These are phyloP conservation scores for Telmatherina bonti DNA, from an alignment of 2,797 vertebrate species.

Conservation along the genomic window DNA sequence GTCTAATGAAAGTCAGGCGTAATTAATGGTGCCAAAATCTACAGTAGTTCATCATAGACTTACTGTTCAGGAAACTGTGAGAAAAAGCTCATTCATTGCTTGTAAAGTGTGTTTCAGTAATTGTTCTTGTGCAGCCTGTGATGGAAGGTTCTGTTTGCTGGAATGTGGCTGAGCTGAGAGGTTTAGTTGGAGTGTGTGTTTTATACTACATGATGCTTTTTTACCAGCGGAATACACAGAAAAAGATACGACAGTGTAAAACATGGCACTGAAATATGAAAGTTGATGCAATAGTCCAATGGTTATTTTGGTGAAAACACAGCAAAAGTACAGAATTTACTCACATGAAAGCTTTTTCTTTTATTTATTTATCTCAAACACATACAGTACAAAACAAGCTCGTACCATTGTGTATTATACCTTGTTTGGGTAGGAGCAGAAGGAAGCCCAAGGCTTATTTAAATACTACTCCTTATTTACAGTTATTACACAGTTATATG, in stretches of 20 bases:
- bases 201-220: not conserved
- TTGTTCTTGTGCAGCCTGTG: not conserved
- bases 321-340: no score
- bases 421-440: no score
- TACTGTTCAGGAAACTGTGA: slow-evolving; percentile 26
- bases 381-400: no score
- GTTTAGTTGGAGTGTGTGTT: slow-evolving; percentile 5
- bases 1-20: slow-evolving; percentile 52
- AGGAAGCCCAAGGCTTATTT: no score
- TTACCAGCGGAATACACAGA: not conserved
- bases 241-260: not conserved
- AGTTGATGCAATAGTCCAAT: no score
- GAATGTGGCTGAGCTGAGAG: not conserved
- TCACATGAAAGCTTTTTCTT: no score
- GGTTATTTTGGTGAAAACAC: no score
- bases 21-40: slow-evolving; percentile 56
- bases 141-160: not conserved
- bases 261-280: not conserved
- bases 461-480: no score
- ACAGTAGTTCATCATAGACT: slow-evolving; percentile 39
- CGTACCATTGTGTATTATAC: no score
- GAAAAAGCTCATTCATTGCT: slow-evolving; percentile 25
- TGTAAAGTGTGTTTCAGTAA: slow-evolving; percentile 1
- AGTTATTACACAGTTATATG: no score
- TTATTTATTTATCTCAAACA: no score